A percentile compares a stretch with the other conserved stretches of the same genome.
phyloP scores from a whole-genome alignment of 2,888 invertebrate species.

The Nemotelus nigrinus region DNA sequence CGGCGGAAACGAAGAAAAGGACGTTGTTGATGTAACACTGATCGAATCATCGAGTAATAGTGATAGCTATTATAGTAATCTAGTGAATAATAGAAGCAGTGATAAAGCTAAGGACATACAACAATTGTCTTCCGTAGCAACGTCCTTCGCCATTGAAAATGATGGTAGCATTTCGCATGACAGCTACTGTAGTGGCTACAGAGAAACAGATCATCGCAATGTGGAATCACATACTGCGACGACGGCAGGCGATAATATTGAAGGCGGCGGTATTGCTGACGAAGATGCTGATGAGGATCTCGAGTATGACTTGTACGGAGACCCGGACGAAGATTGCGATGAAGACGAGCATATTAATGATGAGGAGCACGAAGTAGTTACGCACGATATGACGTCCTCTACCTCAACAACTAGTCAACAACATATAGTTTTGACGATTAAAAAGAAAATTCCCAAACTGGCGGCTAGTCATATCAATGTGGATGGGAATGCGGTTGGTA shows the following conservation, averaged over 20 bases:
- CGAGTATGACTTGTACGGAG: conserved; percentile 51
- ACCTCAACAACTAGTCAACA: conserved; percentile 54
- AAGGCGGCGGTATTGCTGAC: conserved; percentile 46
- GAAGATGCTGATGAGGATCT: conserved; percentile 47
- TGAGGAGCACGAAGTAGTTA: conserved; percentile 56
- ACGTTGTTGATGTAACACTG: conserved; percentile 29
- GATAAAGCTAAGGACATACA: conserved; percentile 42
- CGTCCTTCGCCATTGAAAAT: conserved; percentile 47
- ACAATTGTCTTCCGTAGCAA: conserved; percentile 41
- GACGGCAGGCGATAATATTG: background rate
- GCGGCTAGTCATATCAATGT: conserved; percentile 49
- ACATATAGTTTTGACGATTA: conserved; percentile 61
- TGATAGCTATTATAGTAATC: conserved; percentile 17
- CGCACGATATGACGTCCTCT: conserved; percentile 57
- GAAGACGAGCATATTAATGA: conserved; percentile 52
- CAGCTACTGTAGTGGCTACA: background rate
- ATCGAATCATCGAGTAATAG: conserved; percentile 29
- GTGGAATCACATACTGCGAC: background rate
- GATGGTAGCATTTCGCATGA: conserved; percentile 22
- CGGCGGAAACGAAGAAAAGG: conserved; percentile 12
- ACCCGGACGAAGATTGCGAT: conserved; percentile 50
- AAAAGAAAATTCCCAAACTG: conserved; percentile 60
- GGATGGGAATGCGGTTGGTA: conserved; percentile 2
- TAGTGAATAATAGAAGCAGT: conserved; percentile 15
- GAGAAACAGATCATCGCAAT: background rate